Conservation (phyloP, 2,797 vertebrate genomes). For the Muraenolepis orangiensis region DNA sequence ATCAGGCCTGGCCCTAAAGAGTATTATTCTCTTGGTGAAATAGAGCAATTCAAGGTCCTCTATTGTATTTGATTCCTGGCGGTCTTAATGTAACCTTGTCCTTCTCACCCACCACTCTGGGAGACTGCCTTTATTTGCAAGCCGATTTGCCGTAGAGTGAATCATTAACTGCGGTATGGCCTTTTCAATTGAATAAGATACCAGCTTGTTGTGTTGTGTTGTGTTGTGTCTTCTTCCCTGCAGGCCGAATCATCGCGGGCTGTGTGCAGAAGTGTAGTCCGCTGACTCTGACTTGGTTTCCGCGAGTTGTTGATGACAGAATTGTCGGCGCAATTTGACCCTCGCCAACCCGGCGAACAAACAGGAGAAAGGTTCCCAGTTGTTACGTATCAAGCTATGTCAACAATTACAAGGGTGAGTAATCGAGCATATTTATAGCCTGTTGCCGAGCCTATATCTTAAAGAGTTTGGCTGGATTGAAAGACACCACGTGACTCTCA, state of each 20-base stretch:
- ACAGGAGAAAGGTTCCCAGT: too few relatives aligned
- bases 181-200: slow-evolving; percentile 71
- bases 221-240: slow-evolving; percentile 42
- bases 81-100: slow-evolving; percentile 63
- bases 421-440: too few relatives aligned
- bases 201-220: slow-evolving; percentile 65
- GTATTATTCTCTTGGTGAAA: slow-evolving; percentile 45
- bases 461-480: too few relatives aligned
- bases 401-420: too few relatives aligned
- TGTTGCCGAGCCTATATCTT: too few relatives aligned
- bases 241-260: slow-evolving; percentile 9
- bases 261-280: too few relatives aligned
- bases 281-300: too few relatives aligned
- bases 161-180: slow-evolving; percentile 71
- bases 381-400: too few relatives aligned
- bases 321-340: too few relatives aligned
- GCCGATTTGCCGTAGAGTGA: slow-evolving; percentile 70
- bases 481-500: too few relatives aligned
- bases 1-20: slow-evolving; percentile 33
- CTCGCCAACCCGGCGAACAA: too few relatives aligned
- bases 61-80: slow-evolving; percentile 69
- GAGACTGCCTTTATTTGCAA: slow-evolving; percentile 73
- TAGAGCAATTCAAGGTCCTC: slow-evolving; percentile 56
- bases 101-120: slow-evolving; percentile 64
- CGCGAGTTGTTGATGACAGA: too few relatives aligned